phyloP scores from a whole-genome alignment of 2,113 vertebrate species.

The Alouatta palliata region DNA sequence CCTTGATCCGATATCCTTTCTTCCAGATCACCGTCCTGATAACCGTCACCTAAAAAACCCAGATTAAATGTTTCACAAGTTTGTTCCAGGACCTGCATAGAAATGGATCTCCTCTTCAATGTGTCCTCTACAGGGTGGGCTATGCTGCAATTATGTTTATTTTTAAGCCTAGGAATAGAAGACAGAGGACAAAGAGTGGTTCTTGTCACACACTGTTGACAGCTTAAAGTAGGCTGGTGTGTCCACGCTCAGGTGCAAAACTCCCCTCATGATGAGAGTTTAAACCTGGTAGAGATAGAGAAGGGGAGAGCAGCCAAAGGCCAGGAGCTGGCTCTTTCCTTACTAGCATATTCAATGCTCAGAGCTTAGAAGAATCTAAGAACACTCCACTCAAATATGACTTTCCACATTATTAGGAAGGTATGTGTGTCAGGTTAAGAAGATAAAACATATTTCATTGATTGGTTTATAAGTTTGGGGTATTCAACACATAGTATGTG shows the following conservation, averaged over 20 bases:
- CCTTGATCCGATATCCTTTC: not conserved
- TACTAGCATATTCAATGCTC: not conserved
- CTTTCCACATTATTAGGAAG: not conserved
- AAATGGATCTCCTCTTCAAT: not conserved
- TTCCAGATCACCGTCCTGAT: not conserved
- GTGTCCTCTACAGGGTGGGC: not conserved
- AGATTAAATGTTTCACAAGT: not conserved
- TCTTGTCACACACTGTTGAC: not conserved
- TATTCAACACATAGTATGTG: not conserved
- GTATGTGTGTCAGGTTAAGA: not conserved
- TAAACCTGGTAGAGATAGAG: not conserved
- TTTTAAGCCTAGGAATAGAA: rapidly evolving
- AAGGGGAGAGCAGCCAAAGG: no score
- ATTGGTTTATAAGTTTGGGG: not conserved
- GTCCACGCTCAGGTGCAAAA: not conserved
- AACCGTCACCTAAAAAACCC: not conserved
- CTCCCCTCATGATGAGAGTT: not conserved
- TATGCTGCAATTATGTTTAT: not conserved
- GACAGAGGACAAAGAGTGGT: not conserved
- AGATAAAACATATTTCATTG: not conserved
- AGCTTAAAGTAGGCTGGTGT: not conserved
- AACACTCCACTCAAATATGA: not conserved
- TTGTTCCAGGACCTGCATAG: not conserved
- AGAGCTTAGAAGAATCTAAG: not conserved
- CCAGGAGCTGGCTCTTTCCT: not conserved